phyloP scores from a whole-genome alignment of 2,113 vertebrate genomes.

The Pachypanchax playfairii region DNA sequence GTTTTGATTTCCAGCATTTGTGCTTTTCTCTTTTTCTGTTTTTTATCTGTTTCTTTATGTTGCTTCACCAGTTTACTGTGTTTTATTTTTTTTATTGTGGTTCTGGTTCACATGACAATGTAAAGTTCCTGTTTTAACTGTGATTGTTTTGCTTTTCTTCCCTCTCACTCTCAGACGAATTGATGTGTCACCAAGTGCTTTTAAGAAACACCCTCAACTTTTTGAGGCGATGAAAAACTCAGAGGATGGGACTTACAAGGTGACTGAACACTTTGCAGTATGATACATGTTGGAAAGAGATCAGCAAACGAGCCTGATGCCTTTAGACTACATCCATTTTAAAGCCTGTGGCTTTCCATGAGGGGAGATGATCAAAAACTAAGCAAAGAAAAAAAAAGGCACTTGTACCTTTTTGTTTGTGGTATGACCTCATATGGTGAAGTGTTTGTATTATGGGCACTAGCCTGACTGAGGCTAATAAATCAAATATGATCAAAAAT shows the following conservation, averaged over 20 bases:
- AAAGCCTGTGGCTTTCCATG: slow-evolving; percentile 93
- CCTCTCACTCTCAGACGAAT: slow-evolving; percentile 89
- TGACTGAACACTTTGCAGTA: slow-evolving; percentile 90
- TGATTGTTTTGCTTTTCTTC: no score
- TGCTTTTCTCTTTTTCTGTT: slow-evolving; percentile 15
- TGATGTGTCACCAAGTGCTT: slow-evolving; percentile 99
- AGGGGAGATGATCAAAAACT: slow-evolving; percentile 92
- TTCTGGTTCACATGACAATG: background rate
- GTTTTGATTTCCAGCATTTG: slow-evolving; percentile 38
- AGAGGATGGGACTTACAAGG: slow-evolving; percentile 95
- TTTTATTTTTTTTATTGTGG: slow-evolving; percentile 4
- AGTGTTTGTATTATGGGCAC: slow-evolving; percentile 96
- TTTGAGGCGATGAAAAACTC: slow-evolving; percentile 95
- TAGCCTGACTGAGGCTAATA: slow-evolving; percentile 93
- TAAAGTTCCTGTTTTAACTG: slow-evolving; percentile 12
- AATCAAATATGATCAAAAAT: slow-evolving; percentile 88
- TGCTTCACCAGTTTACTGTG: background rate
- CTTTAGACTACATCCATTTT: slow-evolving; percentile 89
- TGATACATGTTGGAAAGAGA: slow-evolving; percentile 76
- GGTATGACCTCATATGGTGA: slow-evolving; percentile 91
- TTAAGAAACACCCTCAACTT: slow-evolving; percentile 97
- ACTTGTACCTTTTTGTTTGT: slow-evolving; percentile 97
- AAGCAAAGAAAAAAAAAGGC: slow-evolving; percentile 86
- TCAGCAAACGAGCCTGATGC: slow-evolving; percentile 62
- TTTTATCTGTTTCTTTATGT: slow-evolving; percentile 32